Evolutionary conservation across 2,797 vertebrate species (phyloP).

Genomic region (Eulemur mongoz): DNA sequence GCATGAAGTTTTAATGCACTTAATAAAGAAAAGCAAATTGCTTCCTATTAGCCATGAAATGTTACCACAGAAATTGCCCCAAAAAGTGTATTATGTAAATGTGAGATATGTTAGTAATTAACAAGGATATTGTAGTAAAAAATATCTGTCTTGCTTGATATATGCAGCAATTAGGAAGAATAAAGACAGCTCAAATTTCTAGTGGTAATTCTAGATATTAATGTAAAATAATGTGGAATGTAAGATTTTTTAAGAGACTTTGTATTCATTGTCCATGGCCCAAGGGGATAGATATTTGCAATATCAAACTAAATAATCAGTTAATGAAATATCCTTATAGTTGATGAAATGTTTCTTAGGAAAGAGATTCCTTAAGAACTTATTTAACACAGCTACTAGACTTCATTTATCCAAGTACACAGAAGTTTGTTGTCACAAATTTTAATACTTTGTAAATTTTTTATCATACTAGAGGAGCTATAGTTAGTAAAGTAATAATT

Average conservation of each 20-base stretch:
- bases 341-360: neutral
- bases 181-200: slow-evolving; percentile 76
- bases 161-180: slow-evolving; percentile 81
- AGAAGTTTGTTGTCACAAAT: neutral
- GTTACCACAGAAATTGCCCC: slow-evolving; percentile 81
- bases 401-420: neutral
- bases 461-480: neutral
- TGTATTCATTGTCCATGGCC: neutral
- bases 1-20: slow-evolving; percentile 88
- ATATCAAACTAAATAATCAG: slow-evolving; percentile 68
- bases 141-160: slow-evolving; percentile 81
- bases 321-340: slow-evolving; percentile 32
- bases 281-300: slow-evolving; percentile 27
- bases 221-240: slow-evolving; percentile 64
- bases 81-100: slow-evolving; percentile 86
- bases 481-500: neutral
- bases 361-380: neutral
- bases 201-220: slow-evolving; percentile 78
- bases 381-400: neutral
- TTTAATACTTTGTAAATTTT: neutral
- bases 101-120: slow-evolving; percentile 83
- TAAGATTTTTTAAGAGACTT: neutral
- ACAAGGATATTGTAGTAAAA: slow-evolving; percentile 79
- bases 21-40: slow-evolving; percentile 88
- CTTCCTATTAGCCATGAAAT: slow-evolving; percentile 87